These are phyloP conservation scores for Leptopterna dolabrata DNA, from an alignment of 2,888 invertebrate species.

Conservation along the genomic window DNA sequence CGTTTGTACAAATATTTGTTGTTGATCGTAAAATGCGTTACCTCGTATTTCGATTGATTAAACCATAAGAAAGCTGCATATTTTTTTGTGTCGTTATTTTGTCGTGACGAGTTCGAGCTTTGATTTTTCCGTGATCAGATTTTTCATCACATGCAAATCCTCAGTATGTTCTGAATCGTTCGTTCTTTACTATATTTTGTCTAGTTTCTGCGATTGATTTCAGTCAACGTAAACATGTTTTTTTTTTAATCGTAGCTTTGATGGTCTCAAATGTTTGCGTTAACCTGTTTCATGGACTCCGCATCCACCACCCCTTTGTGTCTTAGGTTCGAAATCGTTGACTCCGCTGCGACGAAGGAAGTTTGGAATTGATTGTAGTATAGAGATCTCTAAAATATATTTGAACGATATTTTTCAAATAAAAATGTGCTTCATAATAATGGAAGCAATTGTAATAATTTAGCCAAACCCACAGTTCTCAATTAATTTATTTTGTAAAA, in stretches of 20 bases:
- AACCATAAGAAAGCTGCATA: too few species aligned
- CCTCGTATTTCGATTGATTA: background rate
- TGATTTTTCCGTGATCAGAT: too few species aligned
- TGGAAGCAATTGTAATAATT: background rate
- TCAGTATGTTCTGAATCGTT: background rate
- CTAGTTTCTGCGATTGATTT: background rate
- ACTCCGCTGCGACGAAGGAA: background rate
- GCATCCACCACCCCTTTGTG: too few species aligned
- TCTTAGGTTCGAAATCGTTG: background rate
- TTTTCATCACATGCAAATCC: too few species aligned
- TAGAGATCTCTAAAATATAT: background rate
- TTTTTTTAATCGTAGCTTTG: too few species aligned
- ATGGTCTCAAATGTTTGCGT: too few species aligned
- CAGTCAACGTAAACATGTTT: too few species aligned
- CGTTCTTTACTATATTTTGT: background rate
- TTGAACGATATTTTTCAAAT: constrained; percentile 4
- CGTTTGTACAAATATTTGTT: background rate
- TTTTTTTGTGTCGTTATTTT: too few species aligned
- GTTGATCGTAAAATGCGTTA: background rate
- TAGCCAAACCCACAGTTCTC: background rate
- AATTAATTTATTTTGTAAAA: background rate
- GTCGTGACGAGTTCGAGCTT: too few species aligned
- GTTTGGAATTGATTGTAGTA: background rate
- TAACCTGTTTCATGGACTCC: too few species aligned
- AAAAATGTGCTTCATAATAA: background rate